Conservation (phyloP, 2,888 invertebrate genomes). For the Rugalucina vietnamica region DNA sequence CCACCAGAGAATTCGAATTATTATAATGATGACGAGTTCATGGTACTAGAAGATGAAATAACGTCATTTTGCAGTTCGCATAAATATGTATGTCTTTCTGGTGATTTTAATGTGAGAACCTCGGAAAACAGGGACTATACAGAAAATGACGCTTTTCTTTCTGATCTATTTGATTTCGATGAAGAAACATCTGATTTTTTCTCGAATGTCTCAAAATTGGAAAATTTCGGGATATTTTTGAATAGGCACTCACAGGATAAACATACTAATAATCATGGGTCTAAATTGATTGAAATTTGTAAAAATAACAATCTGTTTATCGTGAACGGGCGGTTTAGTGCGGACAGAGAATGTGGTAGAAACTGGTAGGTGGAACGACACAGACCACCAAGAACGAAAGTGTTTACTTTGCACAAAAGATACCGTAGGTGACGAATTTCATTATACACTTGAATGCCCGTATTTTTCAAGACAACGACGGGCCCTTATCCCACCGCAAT, state of each 20-base stretch:
- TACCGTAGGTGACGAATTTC: too few relatives aligned
- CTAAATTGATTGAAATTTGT: background rate
- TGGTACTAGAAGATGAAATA: background rate
- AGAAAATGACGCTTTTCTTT: background rate
- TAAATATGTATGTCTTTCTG: background rate
- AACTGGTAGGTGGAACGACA: too few relatives aligned
- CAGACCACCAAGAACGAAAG: too few relatives aligned
- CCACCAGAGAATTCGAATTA: background rate
- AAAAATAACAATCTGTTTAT: background rate
- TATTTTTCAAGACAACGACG: too few relatives aligned
- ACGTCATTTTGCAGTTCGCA: background rate
- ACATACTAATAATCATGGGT: background rate
- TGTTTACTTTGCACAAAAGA: too few relatives aligned
- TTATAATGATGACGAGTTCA: background rate
- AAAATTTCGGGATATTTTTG: background rate
- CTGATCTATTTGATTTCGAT: background rate
- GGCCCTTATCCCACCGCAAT: too few relatives aligned
- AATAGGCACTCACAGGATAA: background rate
- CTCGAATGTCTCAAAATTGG: background rate
- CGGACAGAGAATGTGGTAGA: background rate
- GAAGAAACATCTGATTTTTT: background rate
- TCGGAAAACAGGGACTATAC: background rate
- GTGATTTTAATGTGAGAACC: background rate
- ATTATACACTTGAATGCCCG: too few relatives aligned
- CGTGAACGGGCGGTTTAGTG: background rate